Percentiles rank a stretch among this genome's conserved stretches.
Evolutionary conservation across 2,113 vertebrate species (phyloP).

Genomic region (Ceyx melanurus): DNA sequence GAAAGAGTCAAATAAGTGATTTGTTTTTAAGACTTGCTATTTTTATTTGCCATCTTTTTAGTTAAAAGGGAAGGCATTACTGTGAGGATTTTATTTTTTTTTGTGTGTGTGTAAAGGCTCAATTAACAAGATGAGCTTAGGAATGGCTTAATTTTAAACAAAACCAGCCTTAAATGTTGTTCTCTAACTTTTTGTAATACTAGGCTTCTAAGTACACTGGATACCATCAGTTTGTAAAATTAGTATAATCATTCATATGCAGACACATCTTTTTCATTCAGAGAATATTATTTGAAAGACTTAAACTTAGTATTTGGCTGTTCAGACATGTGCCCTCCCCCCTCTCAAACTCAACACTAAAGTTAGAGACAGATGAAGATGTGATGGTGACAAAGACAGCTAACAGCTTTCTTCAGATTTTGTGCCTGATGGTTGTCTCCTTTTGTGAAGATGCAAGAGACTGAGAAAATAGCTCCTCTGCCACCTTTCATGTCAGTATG

Average conservation of each 20-base stretch:
- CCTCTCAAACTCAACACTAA: neutral
- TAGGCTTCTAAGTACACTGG: neutral
- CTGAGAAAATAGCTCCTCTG: slow-evolving; percentile 43
- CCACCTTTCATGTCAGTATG: slow-evolving; percentile 24
- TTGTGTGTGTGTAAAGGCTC: neutral
- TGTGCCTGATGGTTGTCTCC: neutral
- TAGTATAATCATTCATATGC: neutral
- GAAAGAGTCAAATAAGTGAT: neutral
- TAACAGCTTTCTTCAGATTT: neutral
- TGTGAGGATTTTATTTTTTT: neutral
- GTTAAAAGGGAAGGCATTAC: neutral
- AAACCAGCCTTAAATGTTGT: neutral
- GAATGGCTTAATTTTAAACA: neutral
- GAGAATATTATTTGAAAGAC: neutral
- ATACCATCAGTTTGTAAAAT: neutral
- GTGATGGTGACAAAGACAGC: neutral
- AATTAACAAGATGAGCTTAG: neutral
- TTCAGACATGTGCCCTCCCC: neutral
- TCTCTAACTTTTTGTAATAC: neutral
- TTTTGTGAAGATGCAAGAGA: slow-evolving; percentile 24
- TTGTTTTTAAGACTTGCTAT: neutral
- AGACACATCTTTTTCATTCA: neutral
- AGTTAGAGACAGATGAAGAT: neutral
- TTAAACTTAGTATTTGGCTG: neutral
- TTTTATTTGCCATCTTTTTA: neutral